phyloP scores from a whole-genome alignment of 2,113 vertebrate species.

The Atrichornis clamosus region DNA sequence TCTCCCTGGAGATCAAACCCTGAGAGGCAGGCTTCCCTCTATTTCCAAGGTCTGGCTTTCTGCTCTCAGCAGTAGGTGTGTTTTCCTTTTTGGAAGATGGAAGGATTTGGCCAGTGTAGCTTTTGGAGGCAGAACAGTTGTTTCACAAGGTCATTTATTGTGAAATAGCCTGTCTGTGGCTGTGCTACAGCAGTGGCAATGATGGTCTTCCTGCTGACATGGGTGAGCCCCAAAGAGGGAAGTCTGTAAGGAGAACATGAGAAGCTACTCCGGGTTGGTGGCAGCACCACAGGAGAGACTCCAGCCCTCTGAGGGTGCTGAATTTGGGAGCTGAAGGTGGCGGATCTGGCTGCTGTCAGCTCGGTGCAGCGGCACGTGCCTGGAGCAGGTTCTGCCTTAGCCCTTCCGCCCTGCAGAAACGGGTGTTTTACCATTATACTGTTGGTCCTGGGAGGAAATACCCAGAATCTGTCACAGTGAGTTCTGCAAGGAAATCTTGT shows the following conservation, averaged over 20 bases:
- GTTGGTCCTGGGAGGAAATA: neutral
- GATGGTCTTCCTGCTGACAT: neutral
- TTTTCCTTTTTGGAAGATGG: neutral
- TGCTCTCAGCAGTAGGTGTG: neutral
- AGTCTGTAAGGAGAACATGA: neutral
- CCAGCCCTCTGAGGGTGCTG: neutral
- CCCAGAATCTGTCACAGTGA: fast-evolving
- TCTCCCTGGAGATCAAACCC: neutral
- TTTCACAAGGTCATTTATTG: neutral
- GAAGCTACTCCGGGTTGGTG: neutral
- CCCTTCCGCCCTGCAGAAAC: neutral
- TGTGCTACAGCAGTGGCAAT: neutral
- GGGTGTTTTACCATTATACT: neutral
- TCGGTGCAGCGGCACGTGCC: fast-evolving
- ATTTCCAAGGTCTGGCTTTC: neutral
- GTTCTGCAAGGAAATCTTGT: neutral
- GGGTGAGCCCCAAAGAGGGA: neutral
- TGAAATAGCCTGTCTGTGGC: neutral
- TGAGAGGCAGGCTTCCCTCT: neutral
- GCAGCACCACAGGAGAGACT: neutral
- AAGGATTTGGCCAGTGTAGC: neutral
- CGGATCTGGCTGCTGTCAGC: neutral
- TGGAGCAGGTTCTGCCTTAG: neutral
- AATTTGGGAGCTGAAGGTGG: neutral
- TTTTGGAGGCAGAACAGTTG: neutral